These are phyloP conservation scores for Brachyopa scutellaris DNA, from an alignment of 2,888 invertebrate genomes.

Conservation along the genomic window DNA sequence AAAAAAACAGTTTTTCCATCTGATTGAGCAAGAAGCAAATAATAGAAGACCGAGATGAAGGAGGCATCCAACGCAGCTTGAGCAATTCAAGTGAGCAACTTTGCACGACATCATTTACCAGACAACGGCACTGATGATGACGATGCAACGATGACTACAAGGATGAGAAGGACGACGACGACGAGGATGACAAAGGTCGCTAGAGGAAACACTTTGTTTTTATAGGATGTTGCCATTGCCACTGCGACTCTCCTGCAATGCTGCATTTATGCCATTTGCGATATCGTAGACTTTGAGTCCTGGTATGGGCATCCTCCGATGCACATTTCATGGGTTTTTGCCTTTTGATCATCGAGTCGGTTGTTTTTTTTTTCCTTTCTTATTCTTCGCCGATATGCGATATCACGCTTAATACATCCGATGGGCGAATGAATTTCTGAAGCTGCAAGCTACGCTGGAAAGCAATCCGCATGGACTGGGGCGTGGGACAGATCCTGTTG, in stretches of 20 bases:
- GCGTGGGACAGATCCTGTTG: conserved; percentile 43
- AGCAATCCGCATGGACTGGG: not conserved
- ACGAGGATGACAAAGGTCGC: conserved; percentile 40
- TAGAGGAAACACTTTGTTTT: conserved; percentile 67
- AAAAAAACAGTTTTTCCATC: conserved; percentile 57
- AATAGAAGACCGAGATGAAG: conserved; percentile 20
- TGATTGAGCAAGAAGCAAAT: conserved; percentile 63
- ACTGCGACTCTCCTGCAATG: no score
- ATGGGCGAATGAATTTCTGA: conserved; percentile 31
- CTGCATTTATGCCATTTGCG: conserved; percentile 59
- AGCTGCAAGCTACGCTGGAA: conserved; percentile 44
- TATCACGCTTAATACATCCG: conserved; percentile 51
- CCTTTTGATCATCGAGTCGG: conserved; percentile 49
- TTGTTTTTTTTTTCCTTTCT: conserved; percentile 25
- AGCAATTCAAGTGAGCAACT: conserved; percentile 45
- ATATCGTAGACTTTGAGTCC: conserved; percentile 30
- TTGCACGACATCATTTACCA: conserved; percentile 51
- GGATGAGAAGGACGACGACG: conserved; percentile 1
- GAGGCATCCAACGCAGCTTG: conserved; percentile 13
- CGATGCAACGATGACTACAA: no score
- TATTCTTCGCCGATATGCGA: conserved; percentile 8
- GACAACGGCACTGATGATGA: not conserved
- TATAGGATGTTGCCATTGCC: conserved; percentile 50
- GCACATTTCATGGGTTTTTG: conserved; percentile 40
- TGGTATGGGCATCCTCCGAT: conserved; percentile 36